These are phyloP conservation scores for Liasis olivaceus DNA, from an alignment of 2,797 vertebrate species.

Conservation along the genomic window DNA sequence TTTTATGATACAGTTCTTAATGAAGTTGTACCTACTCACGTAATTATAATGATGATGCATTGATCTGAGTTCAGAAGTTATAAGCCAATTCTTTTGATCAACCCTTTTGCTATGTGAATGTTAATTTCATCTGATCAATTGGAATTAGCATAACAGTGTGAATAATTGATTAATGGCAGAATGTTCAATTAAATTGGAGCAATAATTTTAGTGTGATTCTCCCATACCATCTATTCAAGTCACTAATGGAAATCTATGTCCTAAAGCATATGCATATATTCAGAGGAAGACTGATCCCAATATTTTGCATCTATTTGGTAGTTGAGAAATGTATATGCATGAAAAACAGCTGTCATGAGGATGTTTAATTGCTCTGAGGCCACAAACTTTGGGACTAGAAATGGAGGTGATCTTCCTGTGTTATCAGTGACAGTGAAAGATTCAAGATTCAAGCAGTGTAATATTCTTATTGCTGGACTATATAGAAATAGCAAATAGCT, in stretches of 20 bases:
- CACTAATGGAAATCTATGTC: background rate
- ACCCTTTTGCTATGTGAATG: constrained; percentile 5
- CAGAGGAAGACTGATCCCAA: constrained; percentile 3
- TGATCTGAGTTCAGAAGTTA: background rate
- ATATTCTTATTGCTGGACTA: background rate
- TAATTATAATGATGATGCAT: constrained; percentile 6
- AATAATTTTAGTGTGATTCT: constrained; percentile 17
- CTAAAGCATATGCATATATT: constrained; percentile 13
- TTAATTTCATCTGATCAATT: constrained; percentile 13
- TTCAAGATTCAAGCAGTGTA: background rate
- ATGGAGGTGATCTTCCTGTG: background rate
- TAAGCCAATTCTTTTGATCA: constrained; percentile 18
- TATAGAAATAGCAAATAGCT: background rate
- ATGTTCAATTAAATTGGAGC: background rate
- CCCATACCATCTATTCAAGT: background rate
- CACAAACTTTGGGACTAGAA: background rate
- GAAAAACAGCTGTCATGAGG: constrained; percentile 4
- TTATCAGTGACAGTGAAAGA: background rate
- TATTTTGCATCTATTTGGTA: background rate
- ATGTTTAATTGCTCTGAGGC: background rate
- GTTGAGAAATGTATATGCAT: background rate
- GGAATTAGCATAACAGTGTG: constrained; percentile 12
- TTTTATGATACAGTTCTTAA: background rate
- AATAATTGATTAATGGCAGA: constrained; percentile 20
- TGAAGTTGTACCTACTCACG: background rate